Evolutionary conservation across 2,113 vertebrate species (phyloP).

Genomic region (Diadophis punctatus): DNA sequence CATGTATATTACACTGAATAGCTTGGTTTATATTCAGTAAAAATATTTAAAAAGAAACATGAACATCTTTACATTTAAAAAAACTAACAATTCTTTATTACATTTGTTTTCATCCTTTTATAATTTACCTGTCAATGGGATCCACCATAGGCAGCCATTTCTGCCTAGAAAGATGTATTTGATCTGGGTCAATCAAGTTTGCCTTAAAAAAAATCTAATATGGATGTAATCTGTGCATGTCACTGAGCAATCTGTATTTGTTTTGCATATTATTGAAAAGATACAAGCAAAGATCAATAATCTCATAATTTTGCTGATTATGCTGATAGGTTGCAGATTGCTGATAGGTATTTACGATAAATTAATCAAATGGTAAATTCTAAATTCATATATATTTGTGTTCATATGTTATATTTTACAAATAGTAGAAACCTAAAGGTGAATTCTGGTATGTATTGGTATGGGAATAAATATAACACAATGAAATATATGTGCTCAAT

Average conservation of each 20-base stretch:
- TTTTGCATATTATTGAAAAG: neutral
- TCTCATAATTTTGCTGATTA: neutral
- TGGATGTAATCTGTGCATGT: neutral
- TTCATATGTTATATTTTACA: neutral
- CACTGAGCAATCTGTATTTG: neutral
- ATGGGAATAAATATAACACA: neutral
- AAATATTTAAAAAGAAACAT: neutral
- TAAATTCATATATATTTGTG: neutral
- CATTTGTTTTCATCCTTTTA: conserved; percentile 49
- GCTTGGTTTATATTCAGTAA: neutral
- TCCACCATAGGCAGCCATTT: conserved; percentile 28
- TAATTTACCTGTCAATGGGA: conserved; percentile 5
- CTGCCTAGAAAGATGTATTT: conserved; percentile 13
- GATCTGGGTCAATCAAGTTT: neutral
- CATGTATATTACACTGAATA: neutral
- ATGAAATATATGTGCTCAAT: conserved; percentile 20
- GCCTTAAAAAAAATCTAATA: neutral
- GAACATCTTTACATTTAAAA: neutral
- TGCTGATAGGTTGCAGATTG: neutral
- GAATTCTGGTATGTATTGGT: neutral
- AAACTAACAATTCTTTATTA: neutral
- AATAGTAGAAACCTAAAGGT: neutral
- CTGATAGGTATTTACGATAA: neutral
- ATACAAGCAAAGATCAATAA: neutral
- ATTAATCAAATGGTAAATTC: neutral